Base-by-base conservation (phyloP, 2,797 vertebrate species). In the Anguilla megastoma region DNA sequence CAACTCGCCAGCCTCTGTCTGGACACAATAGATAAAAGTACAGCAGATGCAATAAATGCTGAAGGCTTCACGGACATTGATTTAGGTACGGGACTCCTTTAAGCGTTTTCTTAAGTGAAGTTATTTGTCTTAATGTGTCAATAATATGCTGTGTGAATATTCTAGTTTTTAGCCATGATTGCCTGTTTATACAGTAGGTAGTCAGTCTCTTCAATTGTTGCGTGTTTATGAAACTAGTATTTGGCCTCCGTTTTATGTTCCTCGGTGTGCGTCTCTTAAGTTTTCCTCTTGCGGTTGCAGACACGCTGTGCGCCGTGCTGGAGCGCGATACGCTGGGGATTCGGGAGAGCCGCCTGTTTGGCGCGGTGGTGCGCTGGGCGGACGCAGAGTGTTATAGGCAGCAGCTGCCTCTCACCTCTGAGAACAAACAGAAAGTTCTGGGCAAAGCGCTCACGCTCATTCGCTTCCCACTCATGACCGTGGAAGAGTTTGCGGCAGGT, bases 1-100 rank as follows among this genome's bases (percentile, higher is more conserved):
- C 99, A 99, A 93, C 96, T 99, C 84, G 98, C 99, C 91, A 99
- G 98, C 91, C 97, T 99, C 74, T 99, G 99, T 92, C 94, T 99
- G 63, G 99, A 99, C 94, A 99, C 95, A 0, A 94, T 96, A 91
- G 96, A 96, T 94, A 96, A 95, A 90, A 95, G 91, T 71, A 96
- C 93, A 0, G 86, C 94, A 91, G 96, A 97, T 91, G 96, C 96
- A 9, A 95, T 97, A 87, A 96, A 94, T 86, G 96, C 96, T 1
- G 96, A 97, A 91, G 96, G 96, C 14, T 97, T 97, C 89, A 97
- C 96, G 0, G 96, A 97, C 87, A 95, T 97, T 0, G 96, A 97
- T 76, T 94, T 96, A 85, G 96, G 96, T 96, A 84, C 93, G 95
- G 91, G 76, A 84, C 48, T 71, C 7, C 33, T 86, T 41, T 33